Evolutionary conservation across 23 tunicate species (phyloP).

Genomic region (Halocynthia roretzi): DNA sequence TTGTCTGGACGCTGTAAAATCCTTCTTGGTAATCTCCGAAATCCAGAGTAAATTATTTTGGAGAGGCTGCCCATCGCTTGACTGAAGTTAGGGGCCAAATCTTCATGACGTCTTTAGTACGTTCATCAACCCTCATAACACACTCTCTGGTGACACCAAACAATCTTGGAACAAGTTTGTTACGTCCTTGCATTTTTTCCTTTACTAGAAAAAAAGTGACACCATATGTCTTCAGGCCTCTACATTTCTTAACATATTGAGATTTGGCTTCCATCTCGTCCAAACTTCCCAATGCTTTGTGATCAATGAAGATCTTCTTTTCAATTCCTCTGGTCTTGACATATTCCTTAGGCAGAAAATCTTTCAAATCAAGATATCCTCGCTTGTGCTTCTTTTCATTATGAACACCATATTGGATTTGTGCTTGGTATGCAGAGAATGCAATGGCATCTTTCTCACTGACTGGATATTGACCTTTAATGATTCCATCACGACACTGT

Average conservation of each 20-base stretch:
- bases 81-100: conserved; percentile 97
- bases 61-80: conserved; percentile 98
- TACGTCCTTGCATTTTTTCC: conserved; percentile 92
- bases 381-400: conserved; percentile 93
- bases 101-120: conserved; percentile 82
- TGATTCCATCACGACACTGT: conserved; percentile 90
- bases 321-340: conserved; percentile 77
- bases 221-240: conserved; percentile 91
- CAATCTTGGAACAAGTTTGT: conserved; percentile 92
- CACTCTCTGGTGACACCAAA: conserved; percentile 91
- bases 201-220: conserved; percentile 97
- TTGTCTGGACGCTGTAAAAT: conserved; percentile 92
- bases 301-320: conserved; percentile 76
- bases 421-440: conserved; percentile 85
- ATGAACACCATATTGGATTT: conserved; percentile 80
- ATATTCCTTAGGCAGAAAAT: conserved; percentile 89
- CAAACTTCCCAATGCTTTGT: conserved; percentile 44
- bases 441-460: conserved; percentile 87
- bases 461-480: conserved; percentile 93
- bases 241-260: conserved; percentile 85
- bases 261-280: conserved; percentile 93
- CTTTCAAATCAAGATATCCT: conserved; percentile 86
- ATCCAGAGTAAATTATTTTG: conserved; percentile 94
- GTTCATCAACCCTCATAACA: conserved; percentile 89
- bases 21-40: conserved; percentile 98